phyloP scores from a whole-genome alignment of 2,888 invertebrate genomes.

The Apotomis turbidana region DNA sequence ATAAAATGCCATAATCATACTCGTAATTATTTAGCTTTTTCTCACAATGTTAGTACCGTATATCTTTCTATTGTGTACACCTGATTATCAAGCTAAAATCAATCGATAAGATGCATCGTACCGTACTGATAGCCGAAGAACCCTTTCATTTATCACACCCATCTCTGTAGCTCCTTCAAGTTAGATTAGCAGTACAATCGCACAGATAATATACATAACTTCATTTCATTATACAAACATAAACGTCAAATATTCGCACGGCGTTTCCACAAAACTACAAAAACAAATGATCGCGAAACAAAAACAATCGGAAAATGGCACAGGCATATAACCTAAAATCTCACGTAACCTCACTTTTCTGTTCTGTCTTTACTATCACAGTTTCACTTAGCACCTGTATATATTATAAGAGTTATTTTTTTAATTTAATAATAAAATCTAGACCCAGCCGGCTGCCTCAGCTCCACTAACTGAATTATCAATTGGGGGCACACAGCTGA shows the following conservation, averaged over 20 bases:
- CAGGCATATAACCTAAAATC: constrained; percentile 30
- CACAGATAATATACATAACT: not conserved
- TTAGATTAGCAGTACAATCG: constrained; percentile 55
- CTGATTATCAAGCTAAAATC: not conserved
- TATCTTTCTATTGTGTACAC: constrained; percentile 4
- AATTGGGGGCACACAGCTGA: constrained; percentile 79
- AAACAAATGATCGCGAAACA: not conserved
- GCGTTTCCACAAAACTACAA: not conserved
- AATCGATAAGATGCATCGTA: constrained; percentile 15
- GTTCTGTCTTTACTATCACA: not conserved
- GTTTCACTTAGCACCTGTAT: not conserved
- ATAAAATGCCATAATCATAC: too few relatives aligned
- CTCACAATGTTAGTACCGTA: constrained; percentile 9
- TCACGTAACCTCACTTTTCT: constrained; percentile 16
- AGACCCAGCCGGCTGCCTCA: constrained; percentile 66
- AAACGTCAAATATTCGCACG: not conserved
- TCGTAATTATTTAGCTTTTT: not conserved
- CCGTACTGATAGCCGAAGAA: not conserved
- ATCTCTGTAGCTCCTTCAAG: constrained; percentile 51
- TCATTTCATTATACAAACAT: constrained; percentile 20
- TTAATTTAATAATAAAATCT: constrained; percentile 42
- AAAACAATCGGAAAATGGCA: constrained; percentile 25
- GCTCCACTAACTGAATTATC: constrained; percentile 76
- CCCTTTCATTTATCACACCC: constrained; percentile 16
- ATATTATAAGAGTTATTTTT: constrained; percentile 27